Base-by-base conservation (phyloP, 2,797 vertebrate genomes). In the Echiichthys vipera region DNA sequence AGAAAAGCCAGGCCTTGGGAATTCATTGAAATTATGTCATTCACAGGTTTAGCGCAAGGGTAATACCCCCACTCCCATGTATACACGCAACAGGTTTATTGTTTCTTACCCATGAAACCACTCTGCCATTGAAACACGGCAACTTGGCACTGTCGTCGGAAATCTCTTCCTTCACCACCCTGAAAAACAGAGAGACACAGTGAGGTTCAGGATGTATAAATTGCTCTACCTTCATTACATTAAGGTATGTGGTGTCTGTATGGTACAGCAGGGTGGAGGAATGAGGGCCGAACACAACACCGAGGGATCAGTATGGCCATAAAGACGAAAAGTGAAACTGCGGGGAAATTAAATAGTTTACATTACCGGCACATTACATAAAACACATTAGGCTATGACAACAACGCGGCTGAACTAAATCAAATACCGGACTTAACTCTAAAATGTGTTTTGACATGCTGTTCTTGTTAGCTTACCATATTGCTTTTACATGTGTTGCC, bases 111-210 rank as follows among this genome's bases (percentile, higher is more conserved):
- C 96, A 97, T 74, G 96, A 97, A 32, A 98, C 96, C 30, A 97
- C 96, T 88, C 96, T 91, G 80, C 96, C 96, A 10, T 97, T 97
- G 92, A 97, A 97, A 88, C 96, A 96, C 2, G 96, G 96, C 55
- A 97, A 84, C 87, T 93, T 95, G 40, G 96, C 95, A 4, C 89
- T 83, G 66, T 97, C 96, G 2, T 98, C 97, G 0, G 97, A 98
- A 84, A 98, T 98, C 85, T 98, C 97, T 83, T 98, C 97, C 86
- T 98, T 98, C 90, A 98, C 97, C 90, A 98, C 97, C 86, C 94
- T 94, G 89, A 58, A 85, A 80, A 50, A 64, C 47, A 82, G 6
- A 67, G 24, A 65, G 54, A 62, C 27, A 74, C 14, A 58, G 66
- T 50, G 24, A 84, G 68, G 17, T 36, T 72, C n/a, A 70, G 63